Conservation (phyloP, 23 tunicate species). For the Halocynthia roretzi region DNA sequence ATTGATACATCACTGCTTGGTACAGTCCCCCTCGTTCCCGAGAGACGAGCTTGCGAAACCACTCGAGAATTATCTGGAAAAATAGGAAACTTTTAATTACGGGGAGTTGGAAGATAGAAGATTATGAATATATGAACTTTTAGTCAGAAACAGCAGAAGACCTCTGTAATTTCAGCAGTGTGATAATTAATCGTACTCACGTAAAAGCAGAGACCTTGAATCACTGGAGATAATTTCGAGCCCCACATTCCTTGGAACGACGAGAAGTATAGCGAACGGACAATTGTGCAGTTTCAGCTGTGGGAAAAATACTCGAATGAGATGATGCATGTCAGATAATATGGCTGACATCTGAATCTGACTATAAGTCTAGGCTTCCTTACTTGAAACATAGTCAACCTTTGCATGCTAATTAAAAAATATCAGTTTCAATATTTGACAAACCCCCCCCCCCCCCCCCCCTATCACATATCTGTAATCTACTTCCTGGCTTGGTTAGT, state of each 20-base stretch:
- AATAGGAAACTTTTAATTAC: background rate
- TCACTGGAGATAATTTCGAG: background rate
- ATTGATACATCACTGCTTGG: slow-evolving; percentile 7
- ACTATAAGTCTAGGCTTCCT: no score
- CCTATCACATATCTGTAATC: background rate
- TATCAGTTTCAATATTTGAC: no score
- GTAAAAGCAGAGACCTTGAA: background rate
- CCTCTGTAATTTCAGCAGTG: no score
- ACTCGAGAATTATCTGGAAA: slow-evolving; percentile 4
- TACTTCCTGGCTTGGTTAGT: background rate
- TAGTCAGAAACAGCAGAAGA: no score
- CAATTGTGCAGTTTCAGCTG: slow-evolving; percentile 26
- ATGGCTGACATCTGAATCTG: no score
- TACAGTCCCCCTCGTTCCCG: background rate
- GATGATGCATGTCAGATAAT: background rate
- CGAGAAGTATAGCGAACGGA: slow-evolving; percentile 36
- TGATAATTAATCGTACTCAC: background rate
- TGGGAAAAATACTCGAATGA: background rate
- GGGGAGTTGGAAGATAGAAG: background rate
- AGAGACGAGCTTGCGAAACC: background rate
- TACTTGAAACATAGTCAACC: no score
- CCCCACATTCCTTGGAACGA: slow-evolving; percentile 23
- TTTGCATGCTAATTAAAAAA: no score
- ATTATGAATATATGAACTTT: no score
- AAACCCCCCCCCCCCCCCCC: background rate